These are phyloP conservation scores for Gastrophryne carolinensis DNA, from an alignment of 2,797 vertebrate species.

Conservation along the genomic window DNA sequence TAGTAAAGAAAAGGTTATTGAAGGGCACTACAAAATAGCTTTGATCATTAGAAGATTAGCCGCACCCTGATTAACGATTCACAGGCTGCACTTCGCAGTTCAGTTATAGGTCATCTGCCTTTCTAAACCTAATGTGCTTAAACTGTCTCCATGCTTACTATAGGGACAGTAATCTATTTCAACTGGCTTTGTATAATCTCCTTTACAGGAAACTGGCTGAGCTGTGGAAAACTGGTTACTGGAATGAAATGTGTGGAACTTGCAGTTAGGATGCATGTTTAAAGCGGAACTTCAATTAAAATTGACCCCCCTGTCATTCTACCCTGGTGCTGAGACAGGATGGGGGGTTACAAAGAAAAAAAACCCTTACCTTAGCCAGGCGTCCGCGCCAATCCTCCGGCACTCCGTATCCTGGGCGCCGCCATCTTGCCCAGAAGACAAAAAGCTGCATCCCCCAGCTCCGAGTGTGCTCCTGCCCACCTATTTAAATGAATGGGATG, in stretches of 20 bases:
- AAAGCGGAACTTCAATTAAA: too few species aligned
- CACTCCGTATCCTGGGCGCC: too few species aligned
- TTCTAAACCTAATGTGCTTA: constrained; percentile 42
- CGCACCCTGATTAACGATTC: constrained; percentile 4
- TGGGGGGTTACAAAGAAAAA: too few species aligned
- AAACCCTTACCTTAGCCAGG: too few species aligned
- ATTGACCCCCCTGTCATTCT: too few species aligned
- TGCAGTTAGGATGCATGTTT: not conserved
- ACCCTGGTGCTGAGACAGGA: too few species aligned
- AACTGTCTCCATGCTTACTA: constrained; percentile 4
- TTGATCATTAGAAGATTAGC: constrained; percentile 1
- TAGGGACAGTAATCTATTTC: constrained; percentile 36
- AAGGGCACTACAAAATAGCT: not conserved
- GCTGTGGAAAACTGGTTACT: not conserved
- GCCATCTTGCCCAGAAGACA: too few species aligned
- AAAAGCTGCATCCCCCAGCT: too few species aligned
- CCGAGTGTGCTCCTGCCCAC: too few species aligned
- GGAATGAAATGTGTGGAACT: not conserved
- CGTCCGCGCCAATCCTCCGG: too few species aligned
- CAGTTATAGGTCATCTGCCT: constrained; percentile 47
- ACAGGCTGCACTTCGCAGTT: constrained; percentile 7
- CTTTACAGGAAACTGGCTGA: constrained; percentile 37
- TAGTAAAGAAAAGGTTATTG: not conserved
- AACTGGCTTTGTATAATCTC: constrained; percentile 38
- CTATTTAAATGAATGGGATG: too few species aligned